These are phyloP conservation scores for Bubo blakistoni DNA, from an alignment of 2,113 vertebrate genomes.

Conservation along the genomic window DNA sequence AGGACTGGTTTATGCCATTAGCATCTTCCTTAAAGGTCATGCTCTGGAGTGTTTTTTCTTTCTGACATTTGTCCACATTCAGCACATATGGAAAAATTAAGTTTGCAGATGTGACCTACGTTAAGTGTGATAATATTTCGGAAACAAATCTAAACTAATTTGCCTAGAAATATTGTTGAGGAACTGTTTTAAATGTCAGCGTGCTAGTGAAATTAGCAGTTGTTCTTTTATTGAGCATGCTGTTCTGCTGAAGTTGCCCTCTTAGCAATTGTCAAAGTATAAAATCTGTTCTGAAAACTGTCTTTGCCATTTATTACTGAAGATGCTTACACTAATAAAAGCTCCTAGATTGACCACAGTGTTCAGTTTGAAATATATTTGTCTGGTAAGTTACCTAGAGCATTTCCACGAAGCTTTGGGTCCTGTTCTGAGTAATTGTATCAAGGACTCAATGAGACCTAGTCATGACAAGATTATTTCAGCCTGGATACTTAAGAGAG, in stretches of 20 bases:
- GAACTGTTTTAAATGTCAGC: conserved; percentile 29
- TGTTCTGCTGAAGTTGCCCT: background rate
- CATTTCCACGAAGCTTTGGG: background rate
- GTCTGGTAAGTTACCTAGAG: background rate
- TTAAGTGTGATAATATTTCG: background rate
- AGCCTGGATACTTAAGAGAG: background rate
- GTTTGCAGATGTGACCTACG: background rate
- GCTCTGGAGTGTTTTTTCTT: background rate
- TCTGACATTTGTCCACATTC: conserved; percentile 32
- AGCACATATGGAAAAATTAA: background rate
- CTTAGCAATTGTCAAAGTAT: background rate
- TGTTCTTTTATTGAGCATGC: background rate
- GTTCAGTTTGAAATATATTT: background rate
- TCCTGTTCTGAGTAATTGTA: background rate
- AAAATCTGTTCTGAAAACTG: background rate
- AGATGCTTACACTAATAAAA: background rate
- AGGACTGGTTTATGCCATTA: background rate
- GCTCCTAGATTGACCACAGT: background rate
- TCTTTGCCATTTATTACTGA: background rate
- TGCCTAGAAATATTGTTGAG: background rate
- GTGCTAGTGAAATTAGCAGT: background rate
- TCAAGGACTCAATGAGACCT: background rate
- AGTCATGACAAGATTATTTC: background rate
- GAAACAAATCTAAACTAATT: conserved; percentile 5
- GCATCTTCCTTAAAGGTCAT: conserved; percentile 53